Base-by-base conservation (phyloP, 2,797 vertebrate species). In the Lepilemur ruficaudatus region DNA sequence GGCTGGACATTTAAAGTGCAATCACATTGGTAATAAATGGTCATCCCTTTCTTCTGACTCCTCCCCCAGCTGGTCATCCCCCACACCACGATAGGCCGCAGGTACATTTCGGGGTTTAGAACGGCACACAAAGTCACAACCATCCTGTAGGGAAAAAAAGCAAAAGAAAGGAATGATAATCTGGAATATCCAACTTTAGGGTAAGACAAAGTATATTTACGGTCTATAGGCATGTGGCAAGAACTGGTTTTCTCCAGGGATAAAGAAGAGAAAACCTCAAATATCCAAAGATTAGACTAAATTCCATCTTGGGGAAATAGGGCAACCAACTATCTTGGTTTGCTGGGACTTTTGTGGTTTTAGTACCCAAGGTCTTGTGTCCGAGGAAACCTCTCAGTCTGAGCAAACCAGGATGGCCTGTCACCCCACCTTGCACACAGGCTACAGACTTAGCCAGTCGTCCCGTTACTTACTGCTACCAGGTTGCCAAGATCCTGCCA, bases 21-120 rank as follows among this genome's bases (percentile, higher is more conserved):
- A 94, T 99, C 99, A 99, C 99, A 99, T 99, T 6, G 99, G 99
- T 94, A 99, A 98, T 97, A 99, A 98, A 97, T 99, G 99, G 98
- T 99, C 99, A 70, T 99, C 99, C 96, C 99, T 98, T 98, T 99
- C 99, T 97, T 99, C 99, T 0, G 99, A 99, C 92, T 99, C 99
- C 70, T 99, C 99, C 41, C 99, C 98, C 78, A 99, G 98, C 92
- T 99, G 98, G 75, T 99, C 99, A 18, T 99, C 98, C 3, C 98
- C 97, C 41, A 99, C 99, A 2, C 99, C 99, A 12, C 99, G 99
- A 97, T 99, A 99, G 0, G 99, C 98, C 0, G 99, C 99, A 6
- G 99, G 98, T 0, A 98, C 98, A 0, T 98, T 99, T 25, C 99
- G 99, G 89, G 98, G 98, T 96, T 98, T 98, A 2, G 99, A 99